Percentiles rank a stretch among this genome's conserved stretches.
Evolutionary conservation across 2,888 invertebrate genomes (phyloP).

Genomic region (Dicranocentrus wangi): DNA sequence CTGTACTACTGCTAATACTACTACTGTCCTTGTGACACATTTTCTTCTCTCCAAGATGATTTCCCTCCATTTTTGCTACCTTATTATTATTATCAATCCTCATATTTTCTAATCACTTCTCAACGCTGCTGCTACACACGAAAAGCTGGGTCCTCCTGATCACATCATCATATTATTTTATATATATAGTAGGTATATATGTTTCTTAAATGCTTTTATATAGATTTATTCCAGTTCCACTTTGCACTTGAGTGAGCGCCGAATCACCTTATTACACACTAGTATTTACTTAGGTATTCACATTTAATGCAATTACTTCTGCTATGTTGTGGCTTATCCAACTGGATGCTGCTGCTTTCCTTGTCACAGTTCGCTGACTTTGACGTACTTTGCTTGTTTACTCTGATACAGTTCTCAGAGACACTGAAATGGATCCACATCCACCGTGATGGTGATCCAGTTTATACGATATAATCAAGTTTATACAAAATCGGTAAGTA

Average conservation of each 20-base stretch:
- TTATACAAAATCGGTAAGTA: conserved; percentile 4
- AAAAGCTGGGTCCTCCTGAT: too few relatives aligned
- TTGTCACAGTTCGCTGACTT: conserved; percentile 51
- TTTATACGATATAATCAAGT: neutral
- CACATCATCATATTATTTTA: too few relatives aligned
- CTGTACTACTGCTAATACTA: too few relatives aligned
- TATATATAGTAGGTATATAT: too few relatives aligned
- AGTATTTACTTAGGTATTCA: neutral
- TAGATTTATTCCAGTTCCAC: neutral
- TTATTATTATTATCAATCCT: neutral
- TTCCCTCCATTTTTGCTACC: conserved; percentile 13
- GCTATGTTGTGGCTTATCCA: conserved; percentile 1
- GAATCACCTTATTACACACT: neutral
- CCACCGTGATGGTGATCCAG: conserved; percentile 34
- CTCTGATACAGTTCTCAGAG: conserved; percentile 20
- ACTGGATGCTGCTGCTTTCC: conserved; percentile 17
- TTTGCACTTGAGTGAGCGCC: neutral
- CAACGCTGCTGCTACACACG: neutral
- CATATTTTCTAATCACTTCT: neutral
- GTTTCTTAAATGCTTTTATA: too few relatives aligned
- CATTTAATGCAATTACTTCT: conserved; percentile 3
- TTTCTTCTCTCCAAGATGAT: conserved; percentile 14
- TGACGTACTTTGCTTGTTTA: conserved; percentile 32
- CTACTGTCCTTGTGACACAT: conserved; percentile 60
- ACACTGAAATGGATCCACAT: conserved; percentile 36